Conservation (phyloP, 2,113 vertebrate genomes). For the Ceyx cyanopectus region DNA sequence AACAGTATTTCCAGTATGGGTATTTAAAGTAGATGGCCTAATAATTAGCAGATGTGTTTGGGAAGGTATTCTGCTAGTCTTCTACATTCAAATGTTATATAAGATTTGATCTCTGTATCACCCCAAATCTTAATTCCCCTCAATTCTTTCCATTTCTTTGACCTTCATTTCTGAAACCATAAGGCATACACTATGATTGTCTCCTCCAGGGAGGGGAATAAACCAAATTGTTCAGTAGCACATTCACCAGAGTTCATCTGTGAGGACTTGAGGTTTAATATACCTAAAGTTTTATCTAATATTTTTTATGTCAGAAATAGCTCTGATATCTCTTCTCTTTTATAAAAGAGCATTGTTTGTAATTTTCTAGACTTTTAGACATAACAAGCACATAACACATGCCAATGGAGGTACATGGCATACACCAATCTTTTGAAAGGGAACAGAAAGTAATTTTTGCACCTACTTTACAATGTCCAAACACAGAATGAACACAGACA, state of each 20-base stretch:
- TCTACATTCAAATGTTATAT: too few species aligned
- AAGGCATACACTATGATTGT: not conserved
- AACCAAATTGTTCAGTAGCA: not conserved
- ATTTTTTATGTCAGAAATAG: not conserved
- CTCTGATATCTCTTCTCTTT: not conserved
- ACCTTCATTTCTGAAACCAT: not conserved
- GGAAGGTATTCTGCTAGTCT: not conserved
- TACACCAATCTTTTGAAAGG: not conserved
- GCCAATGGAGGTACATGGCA: not conserved
- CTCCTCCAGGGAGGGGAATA: not conserved
- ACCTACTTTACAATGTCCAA: too few species aligned
- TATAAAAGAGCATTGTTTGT: not conserved
- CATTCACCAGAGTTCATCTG: not conserved
- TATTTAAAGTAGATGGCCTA: not conserved
- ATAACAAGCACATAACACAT: not conserved
- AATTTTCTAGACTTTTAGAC: not conserved
- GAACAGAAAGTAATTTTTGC: not conserved
- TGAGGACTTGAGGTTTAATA: not conserved
- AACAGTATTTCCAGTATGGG: not conserved
- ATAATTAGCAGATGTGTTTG: not conserved
- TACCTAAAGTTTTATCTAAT: not conserved
- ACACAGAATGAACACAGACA: not conserved
- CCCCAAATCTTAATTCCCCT: not conserved
- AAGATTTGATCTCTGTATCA: not conserved
- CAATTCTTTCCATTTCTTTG: not conserved